Evolutionary conservation across 2,888 invertebrate genomes (phyloP), one percentile per base, ranked within the genome.

Genomic region (Pinctada fucata): DNA sequence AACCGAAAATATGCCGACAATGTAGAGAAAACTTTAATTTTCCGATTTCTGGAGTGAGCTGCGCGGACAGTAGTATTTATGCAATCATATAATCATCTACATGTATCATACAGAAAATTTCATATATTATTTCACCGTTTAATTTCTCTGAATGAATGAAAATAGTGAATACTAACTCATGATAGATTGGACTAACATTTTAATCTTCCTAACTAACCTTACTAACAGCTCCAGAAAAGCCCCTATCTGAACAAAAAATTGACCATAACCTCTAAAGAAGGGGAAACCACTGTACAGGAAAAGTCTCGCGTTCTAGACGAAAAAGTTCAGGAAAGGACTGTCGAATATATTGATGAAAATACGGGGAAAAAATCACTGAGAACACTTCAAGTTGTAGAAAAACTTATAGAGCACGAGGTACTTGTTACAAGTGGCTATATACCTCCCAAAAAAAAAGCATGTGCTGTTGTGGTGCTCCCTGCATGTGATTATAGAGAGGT

Each of bases 371-470:
- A 82, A 5, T 82, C 80, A 8, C 83, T 90, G 70, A 84, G 86
- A 80, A 88, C 87, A 3, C 77, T 88, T 63, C 84, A 89, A 83
- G 79, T 88, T 76, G 80, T 86, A 49, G 87, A 89, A 74, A 88
- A 88, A 86, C 85, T 86, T 58, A 79, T 90, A 47, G 89, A 90
- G 79, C 87, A 88, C 68, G 89, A 90, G 89, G 89, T 90, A 88
- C 72, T 31, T 6, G 8, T n/a, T 31, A 31, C 31, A 31, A 31
- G 31, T 31, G 31, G 31, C 31, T 31, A 31, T 31, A 3, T 72
- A 16, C 64, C 16, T 3, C 3, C 13, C 3, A n/a, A 64, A n/a
- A 4, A 4, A 5, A n/a, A 2, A 64, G 58, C 58, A 10, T 58
- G 8, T 58, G 10, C 58, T 58, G 47, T n/a, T 67, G 64, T 74